phyloP scores from a whole-genome alignment of 2,888 invertebrate species.

The Endotricha flammealis region DNA sequence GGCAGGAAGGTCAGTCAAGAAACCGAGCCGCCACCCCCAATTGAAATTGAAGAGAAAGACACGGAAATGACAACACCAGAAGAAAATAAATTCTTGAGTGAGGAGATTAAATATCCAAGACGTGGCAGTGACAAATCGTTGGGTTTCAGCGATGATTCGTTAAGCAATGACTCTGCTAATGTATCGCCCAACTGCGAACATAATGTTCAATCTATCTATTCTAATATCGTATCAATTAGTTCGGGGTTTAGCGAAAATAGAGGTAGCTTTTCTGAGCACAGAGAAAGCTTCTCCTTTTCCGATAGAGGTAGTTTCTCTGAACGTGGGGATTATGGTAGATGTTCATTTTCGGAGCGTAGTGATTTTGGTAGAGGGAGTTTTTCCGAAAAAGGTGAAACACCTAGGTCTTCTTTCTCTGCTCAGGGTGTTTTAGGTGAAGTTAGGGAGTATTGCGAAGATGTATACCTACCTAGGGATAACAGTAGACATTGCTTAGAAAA shows the following conservation, averaged over 20 bases:
- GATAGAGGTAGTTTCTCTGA: slow-evolving; percentile 71
- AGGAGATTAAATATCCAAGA: slow-evolving; percentile 72
- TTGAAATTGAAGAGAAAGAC: slow-evolving; percentile 38
- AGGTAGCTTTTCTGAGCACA: slow-evolving; percentile 67
- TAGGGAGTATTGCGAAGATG: slow-evolving; percentile 62
- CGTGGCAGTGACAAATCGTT: slow-evolving; percentile 84
- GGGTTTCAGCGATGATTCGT: slow-evolving; percentile 84
- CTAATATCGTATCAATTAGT: slow-evolving; percentile 76
- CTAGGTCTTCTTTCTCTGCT: slow-evolving; percentile 64
- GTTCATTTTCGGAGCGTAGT: slow-evolving; percentile 75
- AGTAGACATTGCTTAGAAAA: slow-evolving; percentile 48
- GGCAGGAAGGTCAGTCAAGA: slow-evolving; percentile 84
- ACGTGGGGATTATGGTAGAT: slow-evolving; percentile 61
- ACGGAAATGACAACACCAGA: slow-evolving; percentile 61
- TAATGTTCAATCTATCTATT: slow-evolving; percentile 67
- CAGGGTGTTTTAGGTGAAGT: slow-evolving; percentile 66
- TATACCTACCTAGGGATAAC: slow-evolving; percentile 56
- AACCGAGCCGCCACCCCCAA: slow-evolving; percentile 51
- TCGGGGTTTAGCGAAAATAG: slow-evolving; percentile 80
- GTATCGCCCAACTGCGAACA: slow-evolving; percentile 77
- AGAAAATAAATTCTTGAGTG: slow-evolving; percentile 46
- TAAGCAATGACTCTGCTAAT: slow-evolving; percentile 81
- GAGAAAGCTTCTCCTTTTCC: slow-evolving; percentile 70
- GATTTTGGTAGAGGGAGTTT: slow-evolving; percentile 69
- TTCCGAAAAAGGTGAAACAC: slow-evolving; percentile 68